Conservation (phyloP, 2,888 invertebrate species). For the Limnephilus rhombicus region DNA sequence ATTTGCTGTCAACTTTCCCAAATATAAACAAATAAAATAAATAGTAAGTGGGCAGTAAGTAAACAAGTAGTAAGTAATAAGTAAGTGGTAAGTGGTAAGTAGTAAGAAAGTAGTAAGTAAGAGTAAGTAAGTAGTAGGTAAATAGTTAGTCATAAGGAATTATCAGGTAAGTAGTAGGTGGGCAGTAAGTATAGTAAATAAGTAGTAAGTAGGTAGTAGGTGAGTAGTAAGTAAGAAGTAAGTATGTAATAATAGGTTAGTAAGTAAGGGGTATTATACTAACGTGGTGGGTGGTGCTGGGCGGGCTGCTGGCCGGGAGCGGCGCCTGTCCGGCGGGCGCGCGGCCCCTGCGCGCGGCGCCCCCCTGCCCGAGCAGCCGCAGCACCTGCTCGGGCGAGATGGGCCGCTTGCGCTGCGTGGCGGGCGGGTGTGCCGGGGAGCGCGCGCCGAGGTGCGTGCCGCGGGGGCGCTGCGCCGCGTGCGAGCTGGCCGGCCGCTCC, state of each 20-base stretch:
- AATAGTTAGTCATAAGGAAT: too few relatives aligned
- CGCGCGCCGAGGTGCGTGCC: conserved; percentile 85
- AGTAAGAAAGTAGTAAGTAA: too few relatives aligned
- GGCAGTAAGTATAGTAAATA: too few relatives aligned
- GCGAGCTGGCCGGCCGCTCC: conserved; percentile 86
- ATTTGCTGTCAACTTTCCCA: too few relatives aligned
- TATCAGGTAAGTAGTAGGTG: too few relatives aligned
- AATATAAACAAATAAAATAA: too few relatives aligned
- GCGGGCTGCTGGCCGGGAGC: conserved; percentile 87
- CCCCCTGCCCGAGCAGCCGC: conserved; percentile 80
- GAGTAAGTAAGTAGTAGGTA: too few relatives aligned
- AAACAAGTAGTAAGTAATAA: too few relatives aligned
- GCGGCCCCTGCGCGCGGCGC: conserved; percentile 76
- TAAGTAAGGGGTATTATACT: conserved; percentile 66
- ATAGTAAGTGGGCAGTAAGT: too few relatives aligned
- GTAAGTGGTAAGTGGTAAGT: too few relatives aligned
- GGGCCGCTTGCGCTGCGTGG: conserved; percentile 83
- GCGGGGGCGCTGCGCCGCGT: conserved; percentile 81
- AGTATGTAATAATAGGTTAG: neutral
- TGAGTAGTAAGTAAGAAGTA: neutral
- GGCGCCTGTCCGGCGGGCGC: conserved; percentile 77
- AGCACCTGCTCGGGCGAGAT: conserved; percentile 92
- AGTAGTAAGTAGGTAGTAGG: too few relatives aligned
- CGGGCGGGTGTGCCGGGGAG: conserved; percentile 78
- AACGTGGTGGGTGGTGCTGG: conserved; percentile 87